phyloP scores from a whole-genome alignment of 1,140 invertebrate species.

The Bombus balteatus region DNA sequence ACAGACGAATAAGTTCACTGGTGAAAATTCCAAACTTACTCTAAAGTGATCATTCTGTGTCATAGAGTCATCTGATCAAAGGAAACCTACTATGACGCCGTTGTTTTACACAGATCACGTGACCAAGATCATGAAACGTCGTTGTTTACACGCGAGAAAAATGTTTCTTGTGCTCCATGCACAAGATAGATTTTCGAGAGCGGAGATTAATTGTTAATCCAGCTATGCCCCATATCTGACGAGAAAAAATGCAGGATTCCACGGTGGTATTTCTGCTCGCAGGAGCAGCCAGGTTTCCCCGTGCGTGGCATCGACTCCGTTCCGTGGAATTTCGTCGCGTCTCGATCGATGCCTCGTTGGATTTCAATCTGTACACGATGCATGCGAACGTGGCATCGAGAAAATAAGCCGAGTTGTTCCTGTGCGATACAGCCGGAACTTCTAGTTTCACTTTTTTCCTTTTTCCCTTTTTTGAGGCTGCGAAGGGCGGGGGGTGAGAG shows the following conservation, averaged over 20 bases:
- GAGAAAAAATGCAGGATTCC: slow-evolving; percentile 64
- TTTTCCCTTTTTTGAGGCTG: background rate
- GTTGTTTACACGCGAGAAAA: slow-evolving; percentile 47
- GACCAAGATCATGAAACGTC: background rate
- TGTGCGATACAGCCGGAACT: too few relatives aligned
- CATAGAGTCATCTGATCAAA: accelerated
- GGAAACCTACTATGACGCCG: background rate
- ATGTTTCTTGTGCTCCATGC: slow-evolving; percentile 15
- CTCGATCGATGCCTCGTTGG: slow-evolving; percentile 64
- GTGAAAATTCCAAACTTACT: too few relatives aligned
- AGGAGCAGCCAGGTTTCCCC: slow-evolving; percentile 46
- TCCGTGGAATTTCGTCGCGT: slow-evolving; percentile 59
- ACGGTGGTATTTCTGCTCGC: slow-evolving; percentile 54
- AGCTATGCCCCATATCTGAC: slow-evolving; percentile 42
- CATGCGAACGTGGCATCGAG: background rate
- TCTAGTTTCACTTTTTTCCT: too few relatives aligned
- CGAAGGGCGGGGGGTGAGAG: accelerated
- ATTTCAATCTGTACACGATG: slow-evolving; percentile 65
- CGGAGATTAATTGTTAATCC: slow-evolving; percentile 62
- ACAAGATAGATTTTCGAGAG: slow-evolving; percentile 31
- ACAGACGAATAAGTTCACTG: too few relatives aligned
- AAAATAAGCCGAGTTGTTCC: slow-evolving; percentile 37
- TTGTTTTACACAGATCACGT: background rate
- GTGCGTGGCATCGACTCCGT: slow-evolving; percentile 54
- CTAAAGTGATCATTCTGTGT: too few relatives aligned